Conservation (phyloP, 2,113 vertebrate species). For the Panurus biarmicus region DNA sequence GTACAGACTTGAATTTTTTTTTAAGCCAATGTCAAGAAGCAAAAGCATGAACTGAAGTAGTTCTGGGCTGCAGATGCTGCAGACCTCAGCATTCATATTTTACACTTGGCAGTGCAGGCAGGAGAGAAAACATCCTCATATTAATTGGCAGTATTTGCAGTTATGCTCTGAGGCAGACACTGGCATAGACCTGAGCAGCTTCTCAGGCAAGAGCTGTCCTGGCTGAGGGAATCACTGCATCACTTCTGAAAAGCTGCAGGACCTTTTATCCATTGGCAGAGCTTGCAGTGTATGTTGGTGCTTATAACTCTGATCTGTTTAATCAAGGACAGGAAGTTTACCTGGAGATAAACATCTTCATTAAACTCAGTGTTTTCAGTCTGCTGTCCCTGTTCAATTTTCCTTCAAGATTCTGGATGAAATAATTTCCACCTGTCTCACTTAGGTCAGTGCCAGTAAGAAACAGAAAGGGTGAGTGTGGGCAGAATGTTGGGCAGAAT, state of each 20-base stretch:
- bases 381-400: not conserved
- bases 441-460: not conserved
- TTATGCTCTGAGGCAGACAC: not conserved
- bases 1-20: not conserved
- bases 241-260: not conserved
- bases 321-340: not conserved
- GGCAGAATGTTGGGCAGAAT: not conserved
- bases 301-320: not conserved
- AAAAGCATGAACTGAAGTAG: not conserved
- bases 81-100: not conserved
- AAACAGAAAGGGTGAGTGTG: not conserved
- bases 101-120: not conserved
- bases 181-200: not conserved
- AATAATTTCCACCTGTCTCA: not conserved
- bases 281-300: not conserved
- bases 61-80: not conserved
- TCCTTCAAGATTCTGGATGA: not conserved
- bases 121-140: not conserved
- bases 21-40: not conserved
- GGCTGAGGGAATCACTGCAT: not conserved
- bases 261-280: not conserved
- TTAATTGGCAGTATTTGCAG: not conserved
- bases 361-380: not conserved
- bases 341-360: not conserved
- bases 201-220: not conserved